Base-by-base conservation (phyloP, 2,797 vertebrate species). In the Pristis pectinata region DNA sequence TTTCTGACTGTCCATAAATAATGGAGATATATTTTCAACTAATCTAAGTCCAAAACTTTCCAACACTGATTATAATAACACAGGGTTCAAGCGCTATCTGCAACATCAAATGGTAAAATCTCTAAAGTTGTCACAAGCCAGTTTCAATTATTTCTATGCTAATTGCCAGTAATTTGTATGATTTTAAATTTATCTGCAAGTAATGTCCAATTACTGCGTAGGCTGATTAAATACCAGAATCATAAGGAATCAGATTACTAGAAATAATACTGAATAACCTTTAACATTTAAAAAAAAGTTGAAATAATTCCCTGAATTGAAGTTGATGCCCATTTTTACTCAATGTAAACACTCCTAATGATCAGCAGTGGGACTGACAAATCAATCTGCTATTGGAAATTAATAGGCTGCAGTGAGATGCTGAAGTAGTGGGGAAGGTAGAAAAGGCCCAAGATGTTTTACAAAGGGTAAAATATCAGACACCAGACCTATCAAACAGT, bases 251-350 rank as follows among this genome's bases (percentile, higher is more conserved):
- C 83, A 24, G 80, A 83, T 82, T 83, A 83, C 41, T 41, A 4
- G 76, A 79, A 79, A 79, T 79, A 79, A 77, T n/a, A 17, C 27
- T 82, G 80, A 82, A 49, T 49, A 49, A 49, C 80, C 44, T 83
- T 83, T 83, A 49, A 44, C 24, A 83, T 41, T 82, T 8, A 44
- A 49, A 44, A 83, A 44, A 44, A n/a, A n/a, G 82, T 24, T 49
- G 19, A 49, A 49, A 49, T 83, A 44, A 49, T 83, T 79, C 15
- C n/a, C 15, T 79, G 13, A 79, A 79, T n/a, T 13, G 15, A 79
- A 79, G n/a, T 76, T 79, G n/a, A 37, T 79, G n/a, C n/a, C 76
- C 79, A 11, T 79, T 79, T 79, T 79, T n/a, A 79, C 76, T 77
- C 76, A 79, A 79, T 79, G n/a, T 37, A 41, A 79, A 79, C 41